Evolutionary conservation across 2,113 vertebrate genomes (phyloP), one percentile per base, ranked within the genome.

Genomic region (Motacilla tschutschensis): DNA sequence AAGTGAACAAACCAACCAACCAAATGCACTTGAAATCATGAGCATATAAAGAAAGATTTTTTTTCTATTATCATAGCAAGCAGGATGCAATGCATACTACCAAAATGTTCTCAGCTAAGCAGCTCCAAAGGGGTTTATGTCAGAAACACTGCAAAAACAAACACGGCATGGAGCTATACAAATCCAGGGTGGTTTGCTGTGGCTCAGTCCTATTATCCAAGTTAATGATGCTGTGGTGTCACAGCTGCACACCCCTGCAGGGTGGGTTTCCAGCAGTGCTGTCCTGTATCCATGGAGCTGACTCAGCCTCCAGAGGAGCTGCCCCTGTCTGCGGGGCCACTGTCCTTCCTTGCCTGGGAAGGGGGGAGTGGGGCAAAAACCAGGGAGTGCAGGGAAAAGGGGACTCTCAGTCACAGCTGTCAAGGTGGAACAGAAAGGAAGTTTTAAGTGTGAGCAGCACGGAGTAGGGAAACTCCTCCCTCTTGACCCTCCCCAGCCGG

Each of bases 51-150:
- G 88, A 81, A 72, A 20, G 44, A 31, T 74, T 36, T 83, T 84
- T 92, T 93, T 90, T 78, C 90, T 92, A 79, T 66, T 85, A 77
- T 66, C 5, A 1, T 38, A 86, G 47, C 70, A 90, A 94, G 73
- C 75, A 88, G 89, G 91, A 83, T 81, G 62, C 83, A 79, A 67
- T 17, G 10, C 35, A 17, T 83, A 41, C 70, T 81, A 89, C 85
- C 43, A 85, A 83, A 76, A 85, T 62, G 33, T 83, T 85, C 82
- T 44, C 59, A 91, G 47, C 76, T 86, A 67, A 60, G 82, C 83
- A 94, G 85, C 76, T 82, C 8, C 78, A 67, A 46, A 73, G 24
- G 14, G 33, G 22, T 82, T 88, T 86, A 43, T 46, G 40, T 62
- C 47, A 83, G 78, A 89, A 92, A 84, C 33, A 19, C 48, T 67